A percentile compares a stretch with the other conserved stretches of the same genome.
Evolutionary conservation across 2,113 vertebrate species (phyloP).

Genomic region (Uria lomvia): DNA sequence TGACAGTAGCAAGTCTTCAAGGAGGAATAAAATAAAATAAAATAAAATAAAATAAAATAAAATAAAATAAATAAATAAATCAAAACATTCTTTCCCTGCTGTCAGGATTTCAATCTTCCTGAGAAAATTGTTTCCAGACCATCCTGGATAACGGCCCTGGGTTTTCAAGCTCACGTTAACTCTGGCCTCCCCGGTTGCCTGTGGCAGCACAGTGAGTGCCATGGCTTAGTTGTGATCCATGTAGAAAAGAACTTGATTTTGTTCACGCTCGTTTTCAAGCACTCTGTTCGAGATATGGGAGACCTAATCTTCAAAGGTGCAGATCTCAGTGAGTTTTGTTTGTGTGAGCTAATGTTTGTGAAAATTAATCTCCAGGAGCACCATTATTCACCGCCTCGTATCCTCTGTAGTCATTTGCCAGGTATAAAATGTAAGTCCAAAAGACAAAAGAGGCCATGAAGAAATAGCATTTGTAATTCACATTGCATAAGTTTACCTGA

Average conservation of each 20-base stretch:
- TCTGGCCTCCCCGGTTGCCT: background rate
- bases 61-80: background rate
- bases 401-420: background rate
- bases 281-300: fast-evolving
- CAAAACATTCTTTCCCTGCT: background rate
- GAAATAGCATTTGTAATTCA: background rate
- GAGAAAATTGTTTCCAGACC: background rate
- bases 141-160: background rate
- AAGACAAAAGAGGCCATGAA: background rate
- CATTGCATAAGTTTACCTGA: background rate
- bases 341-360: background rate
- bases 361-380: background rate
- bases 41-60: too few relatives aligned
- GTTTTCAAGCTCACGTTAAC: background rate
- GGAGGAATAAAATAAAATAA: background rate
- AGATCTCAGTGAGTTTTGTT: background rate
- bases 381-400: background rate
- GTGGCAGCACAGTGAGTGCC: background rate
- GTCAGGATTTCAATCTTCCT: background rate
- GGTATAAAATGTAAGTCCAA: background rate
- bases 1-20: background rate
- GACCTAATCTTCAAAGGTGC: background rate
- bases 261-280: background rate
- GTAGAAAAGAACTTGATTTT: background rate
- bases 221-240: fast-evolving